phyloP scores from a whole-genome alignment of 2,797 vertebrate species.

The Sebastiscus albofasciatus region DNA sequence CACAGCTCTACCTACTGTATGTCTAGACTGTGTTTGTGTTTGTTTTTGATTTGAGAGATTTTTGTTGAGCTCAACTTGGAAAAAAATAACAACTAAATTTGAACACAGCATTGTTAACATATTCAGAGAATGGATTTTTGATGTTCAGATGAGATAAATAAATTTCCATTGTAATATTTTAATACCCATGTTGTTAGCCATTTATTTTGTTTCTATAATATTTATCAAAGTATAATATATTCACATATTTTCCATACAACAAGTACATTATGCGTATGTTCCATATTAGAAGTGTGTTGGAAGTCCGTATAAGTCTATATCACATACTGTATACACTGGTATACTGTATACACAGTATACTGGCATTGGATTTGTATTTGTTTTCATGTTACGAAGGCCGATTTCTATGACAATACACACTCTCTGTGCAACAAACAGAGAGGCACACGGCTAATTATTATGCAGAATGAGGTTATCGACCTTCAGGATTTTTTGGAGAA shows the following conservation, averaged over 20 bases:
- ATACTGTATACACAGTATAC: not conserved
- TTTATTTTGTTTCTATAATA: not conserved
- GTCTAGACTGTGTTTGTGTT: not conserved
- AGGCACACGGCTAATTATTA: too few relatives aligned
- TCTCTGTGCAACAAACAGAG: too few relatives aligned
- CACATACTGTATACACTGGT: not conserved
- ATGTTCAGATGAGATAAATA: too few relatives aligned
- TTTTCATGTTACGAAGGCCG: not conserved
- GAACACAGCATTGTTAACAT: not conserved
- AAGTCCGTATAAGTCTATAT: not conserved
- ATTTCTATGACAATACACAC: too few relatives aligned
- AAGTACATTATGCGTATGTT: not conserved
- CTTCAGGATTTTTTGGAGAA: too few relatives aligned
- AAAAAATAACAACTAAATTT: not conserved
- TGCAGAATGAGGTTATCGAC: too few relatives aligned
- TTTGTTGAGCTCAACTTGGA: not conserved
- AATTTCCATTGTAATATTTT: too few relatives aligned
- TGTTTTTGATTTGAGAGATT: not conserved
- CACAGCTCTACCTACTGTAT: not conserved
- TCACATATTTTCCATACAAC: too few relatives aligned
- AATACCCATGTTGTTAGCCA: too few relatives aligned
- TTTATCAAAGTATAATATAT: not conserved
- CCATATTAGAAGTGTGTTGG: not conserved
- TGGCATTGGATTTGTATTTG: not conserved
- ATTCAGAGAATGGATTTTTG: too few relatives aligned